These are phyloP conservation scores for Syngnathoides biaculeatus DNA, from an alignment of 2,113 vertebrate genomes.

Conservation along the genomic window DNA sequence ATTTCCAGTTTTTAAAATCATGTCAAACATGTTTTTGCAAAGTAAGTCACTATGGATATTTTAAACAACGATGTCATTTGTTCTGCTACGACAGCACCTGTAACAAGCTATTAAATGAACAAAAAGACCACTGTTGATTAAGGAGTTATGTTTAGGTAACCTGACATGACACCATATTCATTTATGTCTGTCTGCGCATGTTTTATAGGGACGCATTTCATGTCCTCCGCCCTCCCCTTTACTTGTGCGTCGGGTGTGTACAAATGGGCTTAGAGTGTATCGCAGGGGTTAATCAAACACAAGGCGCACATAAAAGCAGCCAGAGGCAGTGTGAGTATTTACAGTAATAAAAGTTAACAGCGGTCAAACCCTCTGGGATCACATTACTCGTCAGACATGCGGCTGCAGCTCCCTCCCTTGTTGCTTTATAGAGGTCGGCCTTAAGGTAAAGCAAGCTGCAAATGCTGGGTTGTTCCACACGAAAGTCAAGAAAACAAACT, in stretches of 20 bases:
- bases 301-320: conserved; percentile 53
- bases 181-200: conserved; percentile 36
- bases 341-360: conserved; percentile 73
- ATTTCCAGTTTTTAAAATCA: too few relatives aligned
- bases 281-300: conserved; percentile 64
- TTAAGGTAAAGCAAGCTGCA: conserved; percentile 56
- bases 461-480: conserved; percentile 63
- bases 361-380: conserved; percentile 64
- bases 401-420: conserved; percentile 57
- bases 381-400: conserved; percentile 67
- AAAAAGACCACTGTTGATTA: conserved; percentile 17
- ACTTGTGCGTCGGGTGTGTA: conserved; percentile 44
- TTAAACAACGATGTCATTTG: not conserved
- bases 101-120: not conserved
- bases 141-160: conserved; percentile 47
- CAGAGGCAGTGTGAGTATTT: conserved; percentile 64
- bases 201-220: conserved; percentile 30
- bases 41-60: not conserved
- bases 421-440: conserved; percentile 66
- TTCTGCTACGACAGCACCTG: not conserved
- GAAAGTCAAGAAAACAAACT: conserved; percentile 73
- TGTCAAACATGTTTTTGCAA: too few relatives aligned
- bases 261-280: conserved; percentile 59
- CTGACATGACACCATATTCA: conserved; percentile 53
- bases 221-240: conserved; percentile 36